A percentile compares a stretch with the other conserved stretches of the same genome.
Conservation (phyloP, 2,113 vertebrate genomes). For the Murina feae region DNA sequence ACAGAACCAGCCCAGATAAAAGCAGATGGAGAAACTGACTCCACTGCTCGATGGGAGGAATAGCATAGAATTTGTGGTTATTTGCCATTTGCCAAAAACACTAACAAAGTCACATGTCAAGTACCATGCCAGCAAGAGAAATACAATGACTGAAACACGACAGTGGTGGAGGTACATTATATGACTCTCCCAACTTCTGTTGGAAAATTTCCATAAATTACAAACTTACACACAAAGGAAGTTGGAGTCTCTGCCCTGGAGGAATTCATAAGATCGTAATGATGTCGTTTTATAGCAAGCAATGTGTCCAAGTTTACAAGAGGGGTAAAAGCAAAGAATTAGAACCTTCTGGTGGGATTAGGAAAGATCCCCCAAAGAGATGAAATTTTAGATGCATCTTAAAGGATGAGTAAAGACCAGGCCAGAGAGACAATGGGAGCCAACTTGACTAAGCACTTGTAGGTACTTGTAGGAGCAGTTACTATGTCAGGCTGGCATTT, state of each 20-base stretch:
- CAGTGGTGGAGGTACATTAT: rapidly evolving
- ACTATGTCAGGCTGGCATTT: not conserved
- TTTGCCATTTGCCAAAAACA: too few species aligned
- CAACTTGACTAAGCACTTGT: too few species aligned
- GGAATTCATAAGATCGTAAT: not conserved
- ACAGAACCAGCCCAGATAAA: not conserved
- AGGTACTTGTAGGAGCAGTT: not conserved
- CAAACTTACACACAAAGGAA: not conserved
- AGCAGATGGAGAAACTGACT: not conserved
- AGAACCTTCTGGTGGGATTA: too few species aligned
- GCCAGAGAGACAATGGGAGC: not conserved
- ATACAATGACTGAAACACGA: rapidly evolving
- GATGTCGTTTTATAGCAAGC: not conserved
- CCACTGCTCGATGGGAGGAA: not conserved
- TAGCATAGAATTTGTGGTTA: not conserved
- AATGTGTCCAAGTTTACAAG: not conserved
- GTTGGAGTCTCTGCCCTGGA: not conserved
- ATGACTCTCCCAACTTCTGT: not conserved
- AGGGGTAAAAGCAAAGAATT: not conserved
- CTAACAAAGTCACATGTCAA: not conserved
- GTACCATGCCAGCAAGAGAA: rapidly evolving
- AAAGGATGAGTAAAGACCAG: not conserved
- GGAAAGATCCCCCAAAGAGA: not conserved
- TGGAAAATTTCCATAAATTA: not conserved
- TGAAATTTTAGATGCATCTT: not conserved